Evolutionary conservation across 1,140 invertebrate genomes (phyloP), one percentile per base, ranked within the genome.

Genomic region (Ips typographus): DNA sequence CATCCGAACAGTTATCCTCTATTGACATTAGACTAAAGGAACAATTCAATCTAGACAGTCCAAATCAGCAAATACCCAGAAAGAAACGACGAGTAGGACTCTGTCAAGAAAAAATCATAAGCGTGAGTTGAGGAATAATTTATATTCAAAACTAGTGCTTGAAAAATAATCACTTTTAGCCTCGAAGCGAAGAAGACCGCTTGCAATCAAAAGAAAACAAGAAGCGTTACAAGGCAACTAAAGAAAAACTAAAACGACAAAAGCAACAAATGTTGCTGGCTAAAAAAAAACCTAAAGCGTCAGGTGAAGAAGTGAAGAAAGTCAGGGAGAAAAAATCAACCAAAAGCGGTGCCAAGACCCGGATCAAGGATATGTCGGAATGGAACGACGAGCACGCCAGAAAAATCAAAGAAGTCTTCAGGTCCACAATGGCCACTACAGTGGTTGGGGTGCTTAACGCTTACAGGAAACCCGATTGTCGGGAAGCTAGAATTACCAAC

Each of bases 371-470:
- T 74, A 76, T 84, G 43, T 75, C 82, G 6, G 85, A 87, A 73
- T 84, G 83, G 5, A 79, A 80, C 62, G 80, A 68, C 42, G 73
- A 73, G n/a, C 55, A 73, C 65, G 86, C 85, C 40, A 82, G 86
- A 49, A 86, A 86, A 75, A 92, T 94, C 53, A 96, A 95, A 81
- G 95, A 98, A 73, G 86, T 88, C 59, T 98, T 98, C 82, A 85
- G 93, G 68, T 87, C 89, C 68, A 90, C 89, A 77, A 96, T 98
- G 89, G 94, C 94, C 4, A 87, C 88, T 52, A 92, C 92, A 38
- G 94, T 98, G 83, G 94, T 98, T 49, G 86, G 91, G 55, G 91
- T 91, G 78, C 85, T 99, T 40, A 95, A 96, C 83, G 93, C 93
- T 0, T 98, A 94, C 81, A 83, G 93, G 63, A 93, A 91, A 77